Percentiles rank a stretch among this genome's conserved stretches.
These are phyloP conservation scores for Melanotaenia nigrans DNA, from an alignment of 2,797 vertebrate species.

Conservation along the genomic window DNA sequence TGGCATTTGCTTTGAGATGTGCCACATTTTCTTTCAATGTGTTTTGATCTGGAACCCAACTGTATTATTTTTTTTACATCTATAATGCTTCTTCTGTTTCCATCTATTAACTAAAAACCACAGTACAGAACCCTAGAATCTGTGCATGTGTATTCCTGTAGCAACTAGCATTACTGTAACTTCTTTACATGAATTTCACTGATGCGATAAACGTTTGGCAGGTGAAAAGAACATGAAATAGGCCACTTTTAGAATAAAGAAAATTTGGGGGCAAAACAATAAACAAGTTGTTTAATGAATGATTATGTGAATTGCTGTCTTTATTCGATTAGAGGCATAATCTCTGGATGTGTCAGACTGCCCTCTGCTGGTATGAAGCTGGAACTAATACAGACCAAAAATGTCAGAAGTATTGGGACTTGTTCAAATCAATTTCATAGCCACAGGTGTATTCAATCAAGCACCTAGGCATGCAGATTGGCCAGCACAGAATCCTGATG, in stretches of 20 bases:
- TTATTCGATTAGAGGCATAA: slow-evolving; percentile 17
- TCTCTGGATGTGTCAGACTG: slow-evolving; percentile 20
- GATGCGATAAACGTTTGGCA: slow-evolving; percentile 57
- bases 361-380: slow-evolving; percentile 61
- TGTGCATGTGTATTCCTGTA: slow-evolving; percentile 79
- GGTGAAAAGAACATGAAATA: slow-evolving; percentile 57
- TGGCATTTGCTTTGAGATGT: slow-evolving; percentile 80
- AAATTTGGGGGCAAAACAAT: slow-evolving; percentile 78
- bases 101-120: slow-evolving; percentile 72
- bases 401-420: neutral
- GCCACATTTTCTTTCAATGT: slow-evolving; percentile 82
- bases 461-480: neutral
- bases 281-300: slow-evolving; percentile 80
- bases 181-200: slow-evolving; percentile 73
- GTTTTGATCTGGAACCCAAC: slow-evolving; percentile 82
- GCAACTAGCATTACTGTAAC: slow-evolving; percentile 82
- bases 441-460: neutral
- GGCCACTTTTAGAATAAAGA: slow-evolving; percentile 85
- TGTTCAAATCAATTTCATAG: neutral
- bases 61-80: slow-evolving; percentile 56
- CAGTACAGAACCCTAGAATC: slow-evolving; percentile 68
- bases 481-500: neutral
- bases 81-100: slow-evolving; percentile 59
- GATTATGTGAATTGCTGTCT: slow-evolving; percentile 65
- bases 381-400: neutral